phyloP scores from a whole-genome alignment of 2,888 invertebrate genomes.

The Leptothorax acervorum region DNA sequence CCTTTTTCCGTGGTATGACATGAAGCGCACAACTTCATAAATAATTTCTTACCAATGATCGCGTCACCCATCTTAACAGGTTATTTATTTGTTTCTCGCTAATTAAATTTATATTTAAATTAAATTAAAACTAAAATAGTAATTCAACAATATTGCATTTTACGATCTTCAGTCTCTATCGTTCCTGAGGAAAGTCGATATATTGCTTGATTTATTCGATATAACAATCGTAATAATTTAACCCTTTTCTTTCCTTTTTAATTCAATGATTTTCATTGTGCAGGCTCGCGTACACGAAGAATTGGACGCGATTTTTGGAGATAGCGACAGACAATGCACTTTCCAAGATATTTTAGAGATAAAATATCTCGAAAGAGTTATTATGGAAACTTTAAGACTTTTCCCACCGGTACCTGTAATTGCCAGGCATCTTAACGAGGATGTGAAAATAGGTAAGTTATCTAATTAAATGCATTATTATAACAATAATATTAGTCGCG shows the following conservation, averaged over 20 bases:
- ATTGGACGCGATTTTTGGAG: slow-evolving; percentile 91
- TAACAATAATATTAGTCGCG: neutral
- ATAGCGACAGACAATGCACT: slow-evolving; percentile 91
- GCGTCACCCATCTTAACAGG: slow-evolving; percentile 87
- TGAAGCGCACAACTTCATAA: slow-evolving; percentile 89
- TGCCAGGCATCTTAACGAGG: slow-evolving; percentile 90
- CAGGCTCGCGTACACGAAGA: slow-evolving; percentile 90
- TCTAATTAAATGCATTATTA: neutral
- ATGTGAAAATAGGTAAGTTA: slow-evolving; percentile 89
- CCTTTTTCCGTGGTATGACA: slow-evolving; percentile 90
- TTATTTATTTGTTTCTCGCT: neutral
- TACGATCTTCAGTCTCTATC: neutral
- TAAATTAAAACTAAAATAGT: neutral
- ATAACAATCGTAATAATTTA: neutral
- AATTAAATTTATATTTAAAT: neutral
- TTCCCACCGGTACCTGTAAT: slow-evolving; percentile 94
- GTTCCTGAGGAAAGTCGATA: neutral
- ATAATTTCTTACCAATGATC: slow-evolving; percentile 90
- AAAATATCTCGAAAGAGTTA: slow-evolving; percentile 93
- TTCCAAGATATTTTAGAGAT: slow-evolving; percentile 94
- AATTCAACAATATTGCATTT: slow-evolving; percentile 4
- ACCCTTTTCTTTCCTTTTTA: neutral
- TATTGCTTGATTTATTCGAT: neutral
- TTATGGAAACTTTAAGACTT: slow-evolving; percentile 93
- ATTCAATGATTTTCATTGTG: slow-evolving; percentile 29